These are phyloP conservation scores for Melopsittacus undulatus DNA, from an alignment of 2,797 vertebrate species.

Conservation along the genomic window DNA sequence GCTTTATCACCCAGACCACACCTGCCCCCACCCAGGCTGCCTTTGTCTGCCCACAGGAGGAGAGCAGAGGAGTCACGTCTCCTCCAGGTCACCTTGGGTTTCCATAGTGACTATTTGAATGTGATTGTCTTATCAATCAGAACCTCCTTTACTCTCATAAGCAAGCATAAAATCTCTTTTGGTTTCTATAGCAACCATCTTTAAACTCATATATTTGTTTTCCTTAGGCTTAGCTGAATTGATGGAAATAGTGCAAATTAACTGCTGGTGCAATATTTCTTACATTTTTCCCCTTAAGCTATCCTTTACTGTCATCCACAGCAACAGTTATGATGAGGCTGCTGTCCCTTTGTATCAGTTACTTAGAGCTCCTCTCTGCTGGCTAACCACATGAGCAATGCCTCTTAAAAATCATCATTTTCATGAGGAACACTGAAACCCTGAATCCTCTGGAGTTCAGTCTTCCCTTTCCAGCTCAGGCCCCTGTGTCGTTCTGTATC, in stretches of 20 bases:
- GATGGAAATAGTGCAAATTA: constrained; percentile 55
- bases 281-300: background rate
- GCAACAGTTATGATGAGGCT: background rate
- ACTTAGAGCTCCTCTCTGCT: background rate
- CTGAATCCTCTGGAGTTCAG: background rate
- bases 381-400: background rate
- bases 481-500: background rate
- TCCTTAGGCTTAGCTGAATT: constrained; percentile 45
- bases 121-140: constrained; percentile 72
- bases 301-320: background rate
- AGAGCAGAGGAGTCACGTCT: background rate
- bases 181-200: constrained; percentile 72
- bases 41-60: constrained; percentile 5
- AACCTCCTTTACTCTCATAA: constrained; percentile 59
- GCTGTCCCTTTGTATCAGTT: background rate
- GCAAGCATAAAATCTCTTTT: constrained; percentile 41
- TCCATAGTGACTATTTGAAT: constrained; percentile 77
- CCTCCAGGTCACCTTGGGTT: constrained; percentile 66
- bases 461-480: background rate
- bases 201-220: constrained; percentile 65
- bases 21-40: background rate
- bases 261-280: background rate
- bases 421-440: background rate
- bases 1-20: background rate
- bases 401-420: background rate